Base-by-base conservation (phyloP, 1,140 invertebrate genomes). In the Heterodera schachtii region DNA sequence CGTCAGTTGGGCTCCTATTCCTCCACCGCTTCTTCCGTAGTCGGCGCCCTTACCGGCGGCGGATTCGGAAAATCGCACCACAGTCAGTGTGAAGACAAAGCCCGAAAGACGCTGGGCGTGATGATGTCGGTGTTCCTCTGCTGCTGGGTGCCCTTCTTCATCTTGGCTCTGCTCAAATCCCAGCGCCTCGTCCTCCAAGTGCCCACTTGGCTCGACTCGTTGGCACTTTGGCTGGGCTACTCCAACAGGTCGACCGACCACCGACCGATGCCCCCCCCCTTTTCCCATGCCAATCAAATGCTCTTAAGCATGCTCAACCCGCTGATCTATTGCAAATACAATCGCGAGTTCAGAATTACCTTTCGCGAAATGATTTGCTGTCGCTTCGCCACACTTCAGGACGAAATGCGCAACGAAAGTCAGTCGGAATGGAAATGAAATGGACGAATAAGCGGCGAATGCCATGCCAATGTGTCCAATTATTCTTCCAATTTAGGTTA, bases 111-210 rank as follows among this genome's bases (percentile, higher is more conserved):
- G 95, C 91, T 99, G 16, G 97, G 98, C 83, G 94, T 95, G 0
- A 98, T 99, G 96, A 96, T 98, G 3, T 47, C n/a, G 76, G 96
- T 98, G 52, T 99, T 98, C 90, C 94, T 96, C 0, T 92, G 95
- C 0, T 97, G 95, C 21, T 99, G 96, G 95, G 91, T 98, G 78
- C 97, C 97, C 3, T 98, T 99, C 91, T 98, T 99, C 91, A 91
- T 95, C 44, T 44, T 90, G 46, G 88, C 87, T 3, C 74, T 89
- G 19, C 64, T 88, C 21, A 90, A 90, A 76, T 86, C 88, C 11
- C 80, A 77, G n/a, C 41, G 84, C 60, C 57, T 82, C 13, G 71
- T 84, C 2, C 67, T 74, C 52, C n/a, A 84, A 66, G 86, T 91
- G 44, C 91, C 91, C 3, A n/a, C 73, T 43, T 88, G 87, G 89